Evolutionary conservation across 2,797 vertebrate genomes (phyloP).

Genomic region (Malurus splendens): DNA sequence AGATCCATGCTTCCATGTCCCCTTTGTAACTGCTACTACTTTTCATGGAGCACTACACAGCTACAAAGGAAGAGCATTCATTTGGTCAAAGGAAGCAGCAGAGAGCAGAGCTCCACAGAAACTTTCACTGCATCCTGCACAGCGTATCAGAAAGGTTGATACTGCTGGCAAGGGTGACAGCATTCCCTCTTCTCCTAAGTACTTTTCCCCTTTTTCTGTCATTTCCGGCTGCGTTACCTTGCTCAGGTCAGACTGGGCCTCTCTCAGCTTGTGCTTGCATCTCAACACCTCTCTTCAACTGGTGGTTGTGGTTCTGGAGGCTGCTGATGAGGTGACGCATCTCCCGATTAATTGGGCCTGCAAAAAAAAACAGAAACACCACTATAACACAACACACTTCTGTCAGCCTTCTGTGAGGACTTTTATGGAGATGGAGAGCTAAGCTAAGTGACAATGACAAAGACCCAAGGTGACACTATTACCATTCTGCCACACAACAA

Average conservation of each 20-base stretch:
- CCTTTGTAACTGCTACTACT: not conserved
- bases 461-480: not conserved
- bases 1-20: not conserved
- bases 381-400: not conserved
- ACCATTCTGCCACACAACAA: not conserved
- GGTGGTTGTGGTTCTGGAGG: conserved; percentile 95
- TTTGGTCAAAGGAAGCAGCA: not conserved
- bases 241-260: conserved; percentile 89
- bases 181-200: not conserved
- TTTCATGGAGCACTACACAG: not conserved
- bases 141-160: fast-evolving
- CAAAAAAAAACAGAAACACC: not conserved
- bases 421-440: not conserved
- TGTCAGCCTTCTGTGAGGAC: not conserved
- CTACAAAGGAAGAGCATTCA: not conserved
- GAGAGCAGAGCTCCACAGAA: not conserved
- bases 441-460: not conserved
- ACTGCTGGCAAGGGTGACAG: not conserved
- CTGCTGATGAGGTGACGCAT: conserved; percentile 98
- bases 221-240: conserved; percentile 71
- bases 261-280: conserved; percentile 88
- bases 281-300: conserved; percentile 94
- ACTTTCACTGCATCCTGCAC: not conserved
- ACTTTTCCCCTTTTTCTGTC: not conserved
- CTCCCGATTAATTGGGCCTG: conserved; percentile 92